Conservation (phyloP, 2,797 vertebrate species). For the Anguilla megastoma region DNA sequence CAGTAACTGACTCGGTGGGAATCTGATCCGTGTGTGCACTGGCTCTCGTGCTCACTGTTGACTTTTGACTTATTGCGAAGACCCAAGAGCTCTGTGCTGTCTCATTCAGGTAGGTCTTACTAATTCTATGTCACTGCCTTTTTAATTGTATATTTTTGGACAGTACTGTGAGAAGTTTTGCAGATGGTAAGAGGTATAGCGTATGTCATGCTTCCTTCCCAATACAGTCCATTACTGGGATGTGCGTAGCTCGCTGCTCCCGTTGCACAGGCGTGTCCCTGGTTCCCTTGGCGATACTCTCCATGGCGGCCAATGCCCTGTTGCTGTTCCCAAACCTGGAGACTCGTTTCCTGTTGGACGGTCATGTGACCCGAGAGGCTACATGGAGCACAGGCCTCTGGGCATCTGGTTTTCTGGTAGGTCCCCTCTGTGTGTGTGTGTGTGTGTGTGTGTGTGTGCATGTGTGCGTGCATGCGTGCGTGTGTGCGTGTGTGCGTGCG, state of each 20-base stretch:
- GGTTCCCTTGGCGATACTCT: slow-evolving; percentile 62
- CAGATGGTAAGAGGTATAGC: background rate
- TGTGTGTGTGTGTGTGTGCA: background rate
- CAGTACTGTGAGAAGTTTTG: background rate
- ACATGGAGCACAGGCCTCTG: slow-evolving; percentile 70
- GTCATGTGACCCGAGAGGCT: slow-evolving; percentile 72
- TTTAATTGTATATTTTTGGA: slow-evolving; percentile 11
- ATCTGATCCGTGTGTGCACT: background rate
- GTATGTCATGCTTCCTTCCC: background rate
- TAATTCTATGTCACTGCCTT: background rate
- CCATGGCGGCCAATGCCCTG: slow-evolving; percentile 67
- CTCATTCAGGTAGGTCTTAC: background rate
- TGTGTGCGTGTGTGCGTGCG: slow-evolving; percentile 4
- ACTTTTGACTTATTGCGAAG: background rate
- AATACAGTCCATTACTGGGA: slow-evolving; percentile 42
- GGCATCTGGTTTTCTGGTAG: slow-evolving; percentile 69
- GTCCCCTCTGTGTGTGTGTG: slow-evolving; percentile 24
- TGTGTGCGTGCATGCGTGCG: background rate
- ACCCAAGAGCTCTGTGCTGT: background rate
- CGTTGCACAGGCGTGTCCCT: slow-evolving; percentile 59
- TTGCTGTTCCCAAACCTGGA: slow-evolving; percentile 69
- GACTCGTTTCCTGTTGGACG: slow-evolving; percentile 63
- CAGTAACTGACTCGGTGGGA: background rate
- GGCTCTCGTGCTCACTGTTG: background rate
- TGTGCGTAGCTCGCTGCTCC: slow-evolving; percentile 68